Conservation (phyloP, 53 echinoderm and acorn worm species). For the Antedon mediterranea region DNA sequence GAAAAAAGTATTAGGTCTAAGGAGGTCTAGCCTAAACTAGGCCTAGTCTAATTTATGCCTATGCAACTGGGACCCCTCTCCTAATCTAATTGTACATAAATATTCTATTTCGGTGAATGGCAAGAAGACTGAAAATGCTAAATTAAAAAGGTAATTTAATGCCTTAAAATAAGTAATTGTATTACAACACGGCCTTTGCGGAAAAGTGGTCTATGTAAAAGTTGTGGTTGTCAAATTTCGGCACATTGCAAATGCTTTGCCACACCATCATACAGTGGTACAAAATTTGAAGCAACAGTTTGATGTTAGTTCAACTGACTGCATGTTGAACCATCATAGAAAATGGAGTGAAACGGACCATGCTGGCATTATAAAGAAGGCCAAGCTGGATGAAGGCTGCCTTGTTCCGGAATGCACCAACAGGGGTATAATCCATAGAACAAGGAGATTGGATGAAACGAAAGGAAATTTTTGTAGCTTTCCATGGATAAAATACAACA, state of each 20-base stretch:
- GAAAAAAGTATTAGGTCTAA: too few species aligned
- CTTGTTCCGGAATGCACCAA: background rate
- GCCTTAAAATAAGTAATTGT: background rate
- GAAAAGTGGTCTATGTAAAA: too few species aligned
- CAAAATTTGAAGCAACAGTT: too few species aligned
- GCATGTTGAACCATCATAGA: background rate
- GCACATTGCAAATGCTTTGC: too few species aligned
- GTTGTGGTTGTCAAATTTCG: too few species aligned
- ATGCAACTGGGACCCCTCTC: too few species aligned
- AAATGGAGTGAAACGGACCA: background rate
- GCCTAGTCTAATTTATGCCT: too few species aligned
- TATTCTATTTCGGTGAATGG: background rate
- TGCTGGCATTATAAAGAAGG: too few species aligned
- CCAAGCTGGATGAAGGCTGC: background rate
- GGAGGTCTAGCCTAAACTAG: too few species aligned
- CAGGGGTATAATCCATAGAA: background rate
- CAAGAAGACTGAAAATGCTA: background rate
- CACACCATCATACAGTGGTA: too few species aligned
- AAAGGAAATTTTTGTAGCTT: background rate
- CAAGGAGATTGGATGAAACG: background rate
- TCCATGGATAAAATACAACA: background rate
- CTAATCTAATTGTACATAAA: too few species aligned
- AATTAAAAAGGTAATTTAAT: too few species aligned
- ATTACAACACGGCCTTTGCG: background rate
- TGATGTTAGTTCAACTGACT: background rate